phyloP scores from a whole-genome alignment of 2,888 invertebrate genomes.

The Ferrisia virgata region DNA sequence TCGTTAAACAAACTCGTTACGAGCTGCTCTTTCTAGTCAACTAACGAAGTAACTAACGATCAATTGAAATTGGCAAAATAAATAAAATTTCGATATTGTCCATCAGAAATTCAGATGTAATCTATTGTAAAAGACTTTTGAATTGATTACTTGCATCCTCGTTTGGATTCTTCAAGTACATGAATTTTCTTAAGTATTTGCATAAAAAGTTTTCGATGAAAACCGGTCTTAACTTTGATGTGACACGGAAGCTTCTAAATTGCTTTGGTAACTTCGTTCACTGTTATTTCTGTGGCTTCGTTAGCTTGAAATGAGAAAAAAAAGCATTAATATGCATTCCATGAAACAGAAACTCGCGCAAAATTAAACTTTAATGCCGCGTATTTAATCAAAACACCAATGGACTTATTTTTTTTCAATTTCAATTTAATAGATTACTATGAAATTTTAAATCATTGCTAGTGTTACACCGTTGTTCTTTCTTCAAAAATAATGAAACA shows the following conservation, averaged over 20 bases:
- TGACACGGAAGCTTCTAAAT: not conserved
- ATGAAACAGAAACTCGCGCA: not conserved
- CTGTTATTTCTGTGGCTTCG: conserved; percentile 19
- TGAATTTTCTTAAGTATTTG: not conserved
- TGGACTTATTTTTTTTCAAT: too few relatives aligned
- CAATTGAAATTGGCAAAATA: conserved; percentile 12
- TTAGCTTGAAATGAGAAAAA: conserved; percentile 38
- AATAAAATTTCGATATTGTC: conserved; percentile 4
- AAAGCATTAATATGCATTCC: conserved; percentile 15
- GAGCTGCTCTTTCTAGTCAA: too few relatives aligned
- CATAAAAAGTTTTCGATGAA: not conserved
- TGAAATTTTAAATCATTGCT: not conserved
- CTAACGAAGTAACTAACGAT: not conserved
- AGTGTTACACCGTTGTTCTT: conserved; percentile 11
- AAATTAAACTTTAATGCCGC: not conserved
- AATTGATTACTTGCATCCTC: not conserved
- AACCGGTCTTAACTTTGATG: not conserved
- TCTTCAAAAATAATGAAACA: too few relatives aligned
- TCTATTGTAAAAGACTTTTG: not conserved
- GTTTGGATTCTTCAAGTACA: not conserved
- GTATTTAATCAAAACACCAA: too few relatives aligned
- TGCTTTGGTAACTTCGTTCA: conserved; percentile 28
- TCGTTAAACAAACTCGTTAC: not conserved
- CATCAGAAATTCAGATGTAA: not conserved
- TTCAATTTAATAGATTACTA: not conserved